Evolutionary conservation across 2,113 vertebrate species (phyloP), one percentile per base, ranked within the genome.

Genomic region (Aptenodytes patagonicus): DNA sequence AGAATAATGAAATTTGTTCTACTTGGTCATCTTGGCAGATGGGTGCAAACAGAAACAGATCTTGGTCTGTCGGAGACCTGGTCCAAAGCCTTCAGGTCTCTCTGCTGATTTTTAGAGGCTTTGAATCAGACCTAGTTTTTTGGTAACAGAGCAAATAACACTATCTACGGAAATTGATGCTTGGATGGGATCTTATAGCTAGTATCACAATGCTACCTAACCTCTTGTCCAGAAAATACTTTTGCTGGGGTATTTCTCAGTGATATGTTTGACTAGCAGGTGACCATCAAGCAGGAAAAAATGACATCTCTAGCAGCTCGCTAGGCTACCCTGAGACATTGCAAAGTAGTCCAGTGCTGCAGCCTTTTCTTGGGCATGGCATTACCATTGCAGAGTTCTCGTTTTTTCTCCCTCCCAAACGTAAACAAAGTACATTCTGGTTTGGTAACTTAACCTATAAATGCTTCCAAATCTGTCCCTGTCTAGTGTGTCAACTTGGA

Each of bases 401-500:
- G 10, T 42, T 34, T 70, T 58, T 76, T 6, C 7, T 49, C 9
- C 13, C 17, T 34, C 31, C 2, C 22, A 44, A 47, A 68, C 1
- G 3, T 46, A 68, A 87, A 42, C 18, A 42, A 70, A 81, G 32
- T 40, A 36, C 15, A 4, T 91, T 64, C 54, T 66, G 17, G 9
- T 94, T 87, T 91, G 34, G 42, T 52, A 54, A 17, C 32, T 28
- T 51, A 17, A 25, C 5, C 10, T 7, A 12, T 78, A 82, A 92
- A 57, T 1, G 0, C 38, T 86, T 94, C 9, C 6, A 70, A 89
- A 93, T 91, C 36, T 88, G 3, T 94, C 44, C 52, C 14, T 73
- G 8, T 44, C 40, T 91, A 99, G 99, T 99, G 99, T 97, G 98
- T 99, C 76, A 99, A 99, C 90, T 95, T 99, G 94, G 99, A 99